These are phyloP conservation scores for Dolichomitus sp. DNA, from an alignment of 2,888 invertebrate species.

Conservation along the genomic window DNA sequence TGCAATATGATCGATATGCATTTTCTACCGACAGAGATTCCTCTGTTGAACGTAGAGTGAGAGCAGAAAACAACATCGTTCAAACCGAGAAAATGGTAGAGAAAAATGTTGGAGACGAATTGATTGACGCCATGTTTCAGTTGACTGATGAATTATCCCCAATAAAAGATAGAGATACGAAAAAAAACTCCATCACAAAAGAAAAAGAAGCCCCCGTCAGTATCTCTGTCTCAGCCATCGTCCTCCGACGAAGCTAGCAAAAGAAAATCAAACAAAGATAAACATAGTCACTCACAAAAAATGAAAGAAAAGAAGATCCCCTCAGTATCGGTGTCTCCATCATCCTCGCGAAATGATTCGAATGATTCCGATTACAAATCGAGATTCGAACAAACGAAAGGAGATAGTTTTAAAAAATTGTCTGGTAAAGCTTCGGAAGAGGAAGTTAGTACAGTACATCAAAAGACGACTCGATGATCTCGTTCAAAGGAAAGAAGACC, in stretches of 20 bases:
- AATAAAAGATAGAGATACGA: neutral
- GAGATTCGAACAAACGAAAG: too few species aligned
- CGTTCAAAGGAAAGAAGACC: neutral
- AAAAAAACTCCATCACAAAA: neutral
- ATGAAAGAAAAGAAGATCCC: too few species aligned
- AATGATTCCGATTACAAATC: too few species aligned
- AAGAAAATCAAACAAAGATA: neutral
- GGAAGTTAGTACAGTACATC: too few species aligned
- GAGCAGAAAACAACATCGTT: neutral
- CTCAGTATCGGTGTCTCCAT: too few species aligned
- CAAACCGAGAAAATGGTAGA: neutral
- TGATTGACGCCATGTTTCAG: neutral
- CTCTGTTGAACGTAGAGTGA: neutral
- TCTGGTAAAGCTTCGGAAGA: too few species aligned
- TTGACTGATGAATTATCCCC: neutral
- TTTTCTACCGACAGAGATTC: constrained; percentile 9
- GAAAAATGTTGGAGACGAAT: neutral
- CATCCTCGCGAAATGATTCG: too few species aligned
- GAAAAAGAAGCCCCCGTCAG: neutral
- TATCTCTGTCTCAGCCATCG: neutral
- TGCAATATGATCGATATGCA: neutral
- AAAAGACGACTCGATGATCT: neutral
- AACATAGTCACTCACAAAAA: neutral
- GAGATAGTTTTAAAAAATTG: too few species aligned
- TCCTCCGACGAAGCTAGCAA: neutral